Conservation (phyloP, 2,797 vertebrate species). For the Notoglanidium macrostoma region DNA sequence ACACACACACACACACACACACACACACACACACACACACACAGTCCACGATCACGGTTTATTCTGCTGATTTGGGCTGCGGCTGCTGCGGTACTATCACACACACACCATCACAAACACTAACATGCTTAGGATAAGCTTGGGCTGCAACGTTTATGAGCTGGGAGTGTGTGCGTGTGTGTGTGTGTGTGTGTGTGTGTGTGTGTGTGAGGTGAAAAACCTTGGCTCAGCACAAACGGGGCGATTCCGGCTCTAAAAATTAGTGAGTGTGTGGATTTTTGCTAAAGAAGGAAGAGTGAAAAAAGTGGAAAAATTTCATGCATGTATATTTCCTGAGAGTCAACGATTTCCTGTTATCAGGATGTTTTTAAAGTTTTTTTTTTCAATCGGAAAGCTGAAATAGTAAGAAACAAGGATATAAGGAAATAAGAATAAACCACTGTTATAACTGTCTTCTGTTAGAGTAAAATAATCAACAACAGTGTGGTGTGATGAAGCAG, state of each 20-base stretch:
- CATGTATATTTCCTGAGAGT: slow-evolving; percentile 58
- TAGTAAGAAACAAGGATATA: background rate
- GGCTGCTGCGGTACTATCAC: slow-evolving; percentile 86
- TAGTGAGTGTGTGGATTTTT: slow-evolving; percentile 80
- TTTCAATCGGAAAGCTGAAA: background rate
- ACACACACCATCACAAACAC: slow-evolving; percentile 93
- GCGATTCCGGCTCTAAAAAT: slow-evolving; percentile 78
- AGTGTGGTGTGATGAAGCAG: background rate
- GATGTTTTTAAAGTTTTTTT: slow-evolving; percentile 9
- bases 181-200: slow-evolving; percentile 77
- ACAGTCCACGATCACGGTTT: slow-evolving; percentile 94
- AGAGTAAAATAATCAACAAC: background rate
- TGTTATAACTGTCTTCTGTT: background rate
- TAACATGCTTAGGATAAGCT: slow-evolving; percentile 99
- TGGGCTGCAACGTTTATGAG: slow-evolving; percentile 89
- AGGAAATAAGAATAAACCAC: background rate
- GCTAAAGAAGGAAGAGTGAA: slow-evolving; percentile 78
- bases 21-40: slow-evolving; percentile 90
- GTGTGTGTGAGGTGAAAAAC: slow-evolving; percentile 75
- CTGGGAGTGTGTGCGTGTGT: slow-evolving; percentile 71
- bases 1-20: slow-evolving; percentile 89
- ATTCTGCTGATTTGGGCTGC: slow-evolving; percentile 99
- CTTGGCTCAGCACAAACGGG: slow-evolving; percentile 95
- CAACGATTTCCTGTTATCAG: slow-evolving; percentile 64
- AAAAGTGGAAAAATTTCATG: slow-evolving; percentile 70